These are phyloP conservation scores for Zootoca vivipara DNA, from an alignment of 2,113 vertebrate genomes.

Conservation along the genomic window DNA sequence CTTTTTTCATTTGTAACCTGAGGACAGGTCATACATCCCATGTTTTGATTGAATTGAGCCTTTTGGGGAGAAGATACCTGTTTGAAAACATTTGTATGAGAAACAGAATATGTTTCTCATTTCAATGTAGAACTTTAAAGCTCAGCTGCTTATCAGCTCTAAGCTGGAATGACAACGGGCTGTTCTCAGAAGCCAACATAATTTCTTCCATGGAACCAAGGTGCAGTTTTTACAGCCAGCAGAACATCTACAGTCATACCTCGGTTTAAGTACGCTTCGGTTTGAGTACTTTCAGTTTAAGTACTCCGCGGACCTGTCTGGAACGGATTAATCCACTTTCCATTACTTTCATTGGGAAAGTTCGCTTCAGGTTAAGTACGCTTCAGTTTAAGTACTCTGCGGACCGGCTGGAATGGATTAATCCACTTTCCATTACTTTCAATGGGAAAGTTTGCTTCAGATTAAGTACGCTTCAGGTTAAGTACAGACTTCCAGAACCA, in stretches of 20 bases:
- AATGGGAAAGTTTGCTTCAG: too few relatives aligned
- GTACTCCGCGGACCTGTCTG: too few relatives aligned
- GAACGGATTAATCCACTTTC: too few relatives aligned
- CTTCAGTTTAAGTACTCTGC: too few relatives aligned
- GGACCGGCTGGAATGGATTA: too few relatives aligned
- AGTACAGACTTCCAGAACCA: too few relatives aligned
- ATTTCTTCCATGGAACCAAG: neutral
- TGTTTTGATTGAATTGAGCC: neutral
- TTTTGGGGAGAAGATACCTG: neutral
- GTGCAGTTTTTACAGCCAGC: neutral
- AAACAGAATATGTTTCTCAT: neutral
- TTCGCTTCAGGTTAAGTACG: too few relatives aligned
- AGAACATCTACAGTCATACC: neutral
- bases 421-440: too few relatives aligned
- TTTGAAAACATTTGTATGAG: neutral
- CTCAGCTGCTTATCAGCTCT: neutral
- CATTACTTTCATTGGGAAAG: too few relatives aligned
- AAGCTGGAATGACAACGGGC: neutral
- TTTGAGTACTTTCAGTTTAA: too few relatives aligned
- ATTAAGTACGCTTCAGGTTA: too few relatives aligned
- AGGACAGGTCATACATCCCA: neutral
- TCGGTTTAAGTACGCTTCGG: too few relatives aligned
- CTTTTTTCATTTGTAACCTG: neutral
- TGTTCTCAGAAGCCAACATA: neutral
- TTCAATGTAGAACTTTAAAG: neutral